Conservation (phyloP, 2,888 invertebrate genomes). For the Globia sparganii region DNA sequence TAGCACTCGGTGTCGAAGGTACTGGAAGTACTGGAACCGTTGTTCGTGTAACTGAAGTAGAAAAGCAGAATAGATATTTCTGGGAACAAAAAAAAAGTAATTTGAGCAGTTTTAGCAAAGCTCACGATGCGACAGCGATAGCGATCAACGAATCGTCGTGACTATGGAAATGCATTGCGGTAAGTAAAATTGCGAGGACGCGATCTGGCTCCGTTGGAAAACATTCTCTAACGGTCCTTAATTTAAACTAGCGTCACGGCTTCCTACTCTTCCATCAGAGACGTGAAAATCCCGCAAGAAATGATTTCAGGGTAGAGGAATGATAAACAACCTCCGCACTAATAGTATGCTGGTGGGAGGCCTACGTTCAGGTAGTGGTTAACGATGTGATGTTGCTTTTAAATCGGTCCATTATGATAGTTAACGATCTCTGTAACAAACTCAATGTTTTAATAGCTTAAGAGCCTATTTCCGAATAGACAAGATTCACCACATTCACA, state of each 20-base stretch:
- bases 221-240: conserved; percentile 26
- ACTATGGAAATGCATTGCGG: conserved; percentile 43
- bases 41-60: conserved; percentile 62
- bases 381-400: conserved; percentile 15
- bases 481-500: neutral
- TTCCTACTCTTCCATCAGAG: neutral
- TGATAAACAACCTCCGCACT: conserved; percentile 18
- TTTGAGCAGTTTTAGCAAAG: conserved; percentile 36
- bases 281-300: neutral
- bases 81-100: conserved; percentile 45
- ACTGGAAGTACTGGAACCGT: conserved; percentile 66
- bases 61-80: conserved; percentile 63
- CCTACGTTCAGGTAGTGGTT: neutral
- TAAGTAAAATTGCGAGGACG: conserved; percentile 43
- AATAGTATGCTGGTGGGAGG: conserved; percentile 8
- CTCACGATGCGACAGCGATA: conserved; percentile 59
- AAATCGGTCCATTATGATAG: conserved; percentile 1
- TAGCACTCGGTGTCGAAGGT: conserved; percentile 54
- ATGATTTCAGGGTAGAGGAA: conserved; percentile 8
- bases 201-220: conserved; percentile 25
- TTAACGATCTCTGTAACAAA: conserved; percentile 15
- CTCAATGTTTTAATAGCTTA: conserved; percentile 5
- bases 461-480: neutral
- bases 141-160: conserved; percentile 55
- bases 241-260: conserved; percentile 24